Percentiles rank a stretch among this genome's conserved stretches.
Evolutionary conservation across 2,888 invertebrate genomes (phyloP).

Genomic region (Apoderus coryli): DNA sequence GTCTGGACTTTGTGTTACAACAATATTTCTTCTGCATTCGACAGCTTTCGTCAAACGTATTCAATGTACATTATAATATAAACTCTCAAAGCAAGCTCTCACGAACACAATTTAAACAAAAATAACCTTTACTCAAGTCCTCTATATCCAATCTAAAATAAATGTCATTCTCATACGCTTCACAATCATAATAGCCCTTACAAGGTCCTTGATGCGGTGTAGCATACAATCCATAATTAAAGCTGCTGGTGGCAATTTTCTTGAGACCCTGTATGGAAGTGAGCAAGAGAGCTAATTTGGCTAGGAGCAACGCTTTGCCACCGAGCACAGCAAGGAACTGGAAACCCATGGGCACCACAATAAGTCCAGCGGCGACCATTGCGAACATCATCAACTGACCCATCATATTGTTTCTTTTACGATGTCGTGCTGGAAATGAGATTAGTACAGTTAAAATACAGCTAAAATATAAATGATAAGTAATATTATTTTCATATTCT

Average conservation of each 20-base stretch:
- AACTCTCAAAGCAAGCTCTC: too few species aligned
- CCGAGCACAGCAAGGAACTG: slow-evolving; percentile 71
- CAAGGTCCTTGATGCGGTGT: slow-evolving; percentile 26
- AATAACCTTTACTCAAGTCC: slow-evolving; percentile 5
- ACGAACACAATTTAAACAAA: slow-evolving; percentile 1
- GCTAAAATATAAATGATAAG: too few species aligned
- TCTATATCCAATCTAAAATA: slow-evolving; percentile 10
- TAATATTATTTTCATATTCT: too few species aligned
- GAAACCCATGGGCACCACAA: slow-evolving; percentile 69
- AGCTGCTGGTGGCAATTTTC: slow-evolving; percentile 57
- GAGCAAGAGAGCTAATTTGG: slow-evolving; percentile 67
- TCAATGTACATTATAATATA: too few species aligned
- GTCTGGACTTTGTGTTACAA: too few species aligned
- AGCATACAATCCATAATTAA: slow-evolving; percentile 64
- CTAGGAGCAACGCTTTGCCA: slow-evolving; percentile 63
- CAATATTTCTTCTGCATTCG: too few species aligned
- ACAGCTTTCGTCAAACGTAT: too few species aligned
- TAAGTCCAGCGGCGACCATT: slow-evolving; percentile 58
- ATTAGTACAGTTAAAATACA: too few species aligned
- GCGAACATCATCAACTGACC: slow-evolving; percentile 70
- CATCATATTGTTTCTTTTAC: slow-evolving; percentile 49
- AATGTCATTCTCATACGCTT: slow-evolving; percentile 9
- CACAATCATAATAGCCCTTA: slow-evolving; percentile 18
- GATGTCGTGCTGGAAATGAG: slow-evolving; percentile 32
- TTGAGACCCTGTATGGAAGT: slow-evolving; percentile 70